Conservation (phyloP, 2,797 vertebrate species). For the Coregonus sp. region DNA sequence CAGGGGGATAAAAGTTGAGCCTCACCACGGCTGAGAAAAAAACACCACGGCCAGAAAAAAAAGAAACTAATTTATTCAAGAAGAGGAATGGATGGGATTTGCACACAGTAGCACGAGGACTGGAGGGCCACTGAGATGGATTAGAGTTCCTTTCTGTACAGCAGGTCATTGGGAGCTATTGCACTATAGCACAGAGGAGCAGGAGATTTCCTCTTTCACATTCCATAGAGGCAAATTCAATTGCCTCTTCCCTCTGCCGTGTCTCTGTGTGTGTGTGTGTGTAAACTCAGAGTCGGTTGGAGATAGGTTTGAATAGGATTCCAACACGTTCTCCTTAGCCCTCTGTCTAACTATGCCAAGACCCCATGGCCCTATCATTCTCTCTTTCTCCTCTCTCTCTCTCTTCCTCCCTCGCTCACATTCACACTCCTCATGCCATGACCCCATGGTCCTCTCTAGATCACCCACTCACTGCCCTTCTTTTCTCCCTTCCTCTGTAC, state of each 20-base stretch:
- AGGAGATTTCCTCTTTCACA: conserved; percentile 55
- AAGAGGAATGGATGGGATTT: conserved; percentile 67
- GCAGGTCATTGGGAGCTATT: conserved; percentile 54
- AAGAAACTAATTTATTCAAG: conserved; percentile 67
- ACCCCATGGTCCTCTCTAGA: not conserved
- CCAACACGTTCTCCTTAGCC: not conserved
- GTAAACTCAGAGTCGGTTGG: not conserved
- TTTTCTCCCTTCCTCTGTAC: conserved; percentile 6
- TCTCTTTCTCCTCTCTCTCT: too few species aligned
- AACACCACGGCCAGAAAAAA: conserved; percentile 47
- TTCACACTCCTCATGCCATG: not conserved
- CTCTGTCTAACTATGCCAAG: not conserved
- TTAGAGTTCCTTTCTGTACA: conserved; percentile 57
- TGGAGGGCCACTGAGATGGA: conserved; percentile 65
- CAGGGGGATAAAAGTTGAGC: conserved; percentile 57
- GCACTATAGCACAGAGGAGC: conserved; percentile 48
- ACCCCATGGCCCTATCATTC: not conserved
- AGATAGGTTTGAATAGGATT: not conserved
- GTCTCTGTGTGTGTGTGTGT: not conserved
- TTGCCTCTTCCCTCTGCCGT: conserved; percentile 32
- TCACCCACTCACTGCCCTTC: not conserved
- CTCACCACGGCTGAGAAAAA: conserved; percentile 23
- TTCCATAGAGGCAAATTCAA: conserved; percentile 65
- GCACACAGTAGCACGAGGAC: conserved; percentile 50
- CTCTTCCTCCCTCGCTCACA: conserved; percentile 2